Evolutionary conservation across 2,797 vertebrate genomes (phyloP).

Genomic region (Ptychobarbus kaznakovi): DNA sequence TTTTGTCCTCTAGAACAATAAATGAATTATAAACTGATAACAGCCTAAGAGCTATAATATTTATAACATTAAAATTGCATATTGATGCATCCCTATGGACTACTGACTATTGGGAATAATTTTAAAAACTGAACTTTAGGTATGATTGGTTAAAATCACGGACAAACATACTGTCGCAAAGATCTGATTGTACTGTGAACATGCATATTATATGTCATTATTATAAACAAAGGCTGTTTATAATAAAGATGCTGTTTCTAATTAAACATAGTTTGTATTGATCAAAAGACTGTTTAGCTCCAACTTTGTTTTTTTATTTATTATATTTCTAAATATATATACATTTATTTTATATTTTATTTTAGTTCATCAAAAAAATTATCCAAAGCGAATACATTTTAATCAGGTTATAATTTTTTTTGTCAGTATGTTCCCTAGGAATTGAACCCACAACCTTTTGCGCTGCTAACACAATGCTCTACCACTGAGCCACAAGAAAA

Average conservation of each 20-base stretch:
- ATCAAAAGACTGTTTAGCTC: background rate
- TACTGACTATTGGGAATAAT: background rate
- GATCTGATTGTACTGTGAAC: background rate
- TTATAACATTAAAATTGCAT: background rate
- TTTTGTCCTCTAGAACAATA: conserved; percentile 1
- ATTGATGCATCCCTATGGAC: background rate
- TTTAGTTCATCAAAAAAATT: background rate
- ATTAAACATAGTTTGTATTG: background rate
- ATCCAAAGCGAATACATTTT: too few species aligned
- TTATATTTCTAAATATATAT: background rate
- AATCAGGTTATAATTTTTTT: too few species aligned
- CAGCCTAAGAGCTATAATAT: background rate
- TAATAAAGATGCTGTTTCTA: too few species aligned
- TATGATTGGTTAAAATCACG: background rate
- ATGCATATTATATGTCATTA: background rate
- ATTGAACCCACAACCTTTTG: too few species aligned
- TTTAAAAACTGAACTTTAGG: background rate
- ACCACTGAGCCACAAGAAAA: too few species aligned
- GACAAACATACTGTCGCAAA: background rate
- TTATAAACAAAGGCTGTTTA: too few species aligned
- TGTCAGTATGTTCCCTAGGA: too few species aligned
- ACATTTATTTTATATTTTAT: background rate
- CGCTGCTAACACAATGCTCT: too few species aligned
- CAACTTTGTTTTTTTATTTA: background rate
- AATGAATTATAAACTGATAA: background rate